These are phyloP conservation scores for Caiman crocodilus DNA, from an alignment of 2,797 vertebrate genomes.

Conservation along the genomic window DNA sequence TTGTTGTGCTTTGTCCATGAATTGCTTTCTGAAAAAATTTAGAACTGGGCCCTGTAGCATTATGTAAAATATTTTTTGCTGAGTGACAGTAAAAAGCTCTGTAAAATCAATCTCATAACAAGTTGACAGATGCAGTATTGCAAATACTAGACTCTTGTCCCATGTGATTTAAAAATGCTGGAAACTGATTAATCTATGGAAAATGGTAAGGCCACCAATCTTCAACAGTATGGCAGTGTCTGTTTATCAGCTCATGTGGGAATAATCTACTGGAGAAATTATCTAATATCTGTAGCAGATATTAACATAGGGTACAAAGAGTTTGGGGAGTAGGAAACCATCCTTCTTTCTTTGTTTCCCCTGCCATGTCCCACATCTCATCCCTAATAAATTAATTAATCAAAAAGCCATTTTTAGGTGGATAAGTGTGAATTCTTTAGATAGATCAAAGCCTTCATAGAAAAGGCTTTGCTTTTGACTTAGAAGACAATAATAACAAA, in stretches of 20 bases:
- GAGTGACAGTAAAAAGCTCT: neutral
- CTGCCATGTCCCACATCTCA: constrained; percentile 36
- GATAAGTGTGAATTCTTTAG: constrained; percentile 6
- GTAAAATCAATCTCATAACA: neutral
- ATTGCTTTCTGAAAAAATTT: neutral
- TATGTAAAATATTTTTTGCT: neutral
- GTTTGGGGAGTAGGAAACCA: neutral
- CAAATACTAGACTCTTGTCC: neutral
- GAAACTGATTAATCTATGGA: neutral
- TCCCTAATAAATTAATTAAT: constrained; percentile 66
- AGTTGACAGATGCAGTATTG: neutral
- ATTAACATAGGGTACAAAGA: constrained; percentile 33
- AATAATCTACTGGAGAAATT: constrained; percentile 26
- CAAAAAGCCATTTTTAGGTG: constrained; percentile 54
- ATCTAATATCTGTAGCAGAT: neutral
- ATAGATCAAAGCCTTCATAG: neutral
- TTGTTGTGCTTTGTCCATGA: neutral
- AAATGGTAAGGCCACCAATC: neutral
- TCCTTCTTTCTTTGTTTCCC: neutral
- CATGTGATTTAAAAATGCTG: neutral
- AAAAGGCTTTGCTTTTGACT: constrained; percentile 29
- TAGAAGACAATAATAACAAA: neutral
- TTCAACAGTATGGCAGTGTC: neutral
- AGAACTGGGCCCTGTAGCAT: neutral
- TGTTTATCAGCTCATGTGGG: constrained; percentile 3